Conservation (phyloP, 2,888 invertebrate species). For the Morinoia aosen region DNA sequence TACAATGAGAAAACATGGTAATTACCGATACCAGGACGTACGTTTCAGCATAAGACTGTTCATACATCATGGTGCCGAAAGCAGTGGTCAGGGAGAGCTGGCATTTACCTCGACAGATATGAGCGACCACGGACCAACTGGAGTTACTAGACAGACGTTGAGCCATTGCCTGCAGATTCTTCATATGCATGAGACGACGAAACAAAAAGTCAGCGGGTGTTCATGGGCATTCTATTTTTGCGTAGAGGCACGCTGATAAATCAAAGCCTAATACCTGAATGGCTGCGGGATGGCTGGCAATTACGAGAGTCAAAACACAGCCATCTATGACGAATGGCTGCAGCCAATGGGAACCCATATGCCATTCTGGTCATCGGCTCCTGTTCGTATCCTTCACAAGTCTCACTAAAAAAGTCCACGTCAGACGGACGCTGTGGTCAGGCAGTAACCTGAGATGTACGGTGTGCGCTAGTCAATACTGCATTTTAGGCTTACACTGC, state of each 20-base stretch:
- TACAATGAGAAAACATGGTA: not conserved
- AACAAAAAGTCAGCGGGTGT: slow-evolving; percentile 12
- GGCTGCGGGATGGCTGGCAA: slow-evolving; percentile 18
- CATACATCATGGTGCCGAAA: not conserved
- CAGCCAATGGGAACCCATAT: not conserved
- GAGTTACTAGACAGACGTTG: slow-evolving; percentile 2
- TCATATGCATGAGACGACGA: slow-evolving; percentile 43
- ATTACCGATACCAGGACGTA: not conserved
- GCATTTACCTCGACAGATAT: not conserved
- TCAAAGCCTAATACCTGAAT: slow-evolving; percentile 41
- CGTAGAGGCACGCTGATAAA: not conserved
- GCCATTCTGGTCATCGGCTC: not conserved
- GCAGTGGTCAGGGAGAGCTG: not conserved
- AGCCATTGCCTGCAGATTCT: not conserved
- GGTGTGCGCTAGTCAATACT: no score
- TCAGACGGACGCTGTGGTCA: not conserved
- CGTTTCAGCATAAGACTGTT: not conserved
- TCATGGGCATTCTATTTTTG: slow-evolving; percentile 47
- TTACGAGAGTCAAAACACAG: slow-evolving; percentile 38
- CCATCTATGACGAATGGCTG: slow-evolving; percentile 28
- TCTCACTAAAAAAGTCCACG: not conserved
- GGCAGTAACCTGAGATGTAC: not conserved
- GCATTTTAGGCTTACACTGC: no score
- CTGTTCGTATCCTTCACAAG: slow-evolving; percentile 8
- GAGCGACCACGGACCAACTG: not conserved